Base-by-base conservation (phyloP, 2,888 invertebrate species). In the Tenthredo scrophulariae region DNA sequence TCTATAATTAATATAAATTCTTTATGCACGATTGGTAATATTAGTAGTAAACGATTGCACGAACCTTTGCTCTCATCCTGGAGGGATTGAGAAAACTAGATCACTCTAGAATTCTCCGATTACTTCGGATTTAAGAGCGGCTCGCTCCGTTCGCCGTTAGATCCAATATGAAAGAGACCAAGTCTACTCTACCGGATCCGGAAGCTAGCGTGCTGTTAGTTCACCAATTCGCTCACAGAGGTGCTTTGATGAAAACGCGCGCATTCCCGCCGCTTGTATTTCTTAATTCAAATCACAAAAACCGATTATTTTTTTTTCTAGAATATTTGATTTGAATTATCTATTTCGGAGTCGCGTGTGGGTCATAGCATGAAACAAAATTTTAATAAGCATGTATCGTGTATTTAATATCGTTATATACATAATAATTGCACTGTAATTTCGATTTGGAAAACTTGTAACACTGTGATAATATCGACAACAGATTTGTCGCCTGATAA, bases 51-150 rank as follows among this genome's bases (percentile, higher is more conserved):
- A 86, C 33, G n/a, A n/a, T 67, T 33, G 43, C 83, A 84, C 74
- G 75, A 65, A 93, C 93, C 93, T 93, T 93, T 75, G 93, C 93
- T 90, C 93, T 93, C 93, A 93, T 93, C 67, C 86, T 88, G 70
- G 65, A 84, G 77, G 85, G 84, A 87, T 86, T 84, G 86, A 89
- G 87, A 89, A 87, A 85, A 86, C 88, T 90, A 91, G 89, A 91
- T 89, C 67, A 87, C 46, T 88, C 89, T 89, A 90, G 89, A 90
- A 89, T 87, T 87, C 88, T 87, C 86, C 86, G 92, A 92, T 92
- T 86, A 26, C 82, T 86, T 65, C 85, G 89, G 91, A 91, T 90
- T 88, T 86, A 82, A 43, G 86, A 88, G 72, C 89, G 88, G 85
- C 85, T n/a, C 83, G 75, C 87, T 87, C 87, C 87, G 85, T 86